phyloP scores from a whole-genome alignment of 2,797 vertebrate species.

The Hyperoplus lanceolatus region DNA sequence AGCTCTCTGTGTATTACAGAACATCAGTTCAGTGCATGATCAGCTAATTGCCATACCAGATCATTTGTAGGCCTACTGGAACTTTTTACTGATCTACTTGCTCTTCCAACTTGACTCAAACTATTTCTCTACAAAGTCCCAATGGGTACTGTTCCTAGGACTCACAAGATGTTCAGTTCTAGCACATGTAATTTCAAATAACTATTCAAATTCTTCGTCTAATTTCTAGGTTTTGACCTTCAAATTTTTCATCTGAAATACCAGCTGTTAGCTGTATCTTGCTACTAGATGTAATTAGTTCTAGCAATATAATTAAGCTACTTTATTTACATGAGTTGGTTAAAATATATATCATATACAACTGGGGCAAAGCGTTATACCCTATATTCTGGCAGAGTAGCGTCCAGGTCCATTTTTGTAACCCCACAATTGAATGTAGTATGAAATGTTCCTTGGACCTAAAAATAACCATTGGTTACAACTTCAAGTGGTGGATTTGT shows the following conservation, averaged over 20 bases:
- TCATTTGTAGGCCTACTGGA: neutral
- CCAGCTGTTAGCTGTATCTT: neutral
- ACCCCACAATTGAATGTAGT: neutral
- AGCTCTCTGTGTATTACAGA: slow-evolving; percentile 25
- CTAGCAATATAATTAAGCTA: neutral
- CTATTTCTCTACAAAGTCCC: neutral
- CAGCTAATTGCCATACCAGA: neutral
- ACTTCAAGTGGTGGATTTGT: no score
- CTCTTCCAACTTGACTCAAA: no score
- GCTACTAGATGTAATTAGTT: neutral
- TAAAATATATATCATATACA: neutral
- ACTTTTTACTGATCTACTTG: neutral
- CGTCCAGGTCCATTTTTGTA: neutral
- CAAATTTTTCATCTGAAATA: neutral
- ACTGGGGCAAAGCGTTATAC: neutral
- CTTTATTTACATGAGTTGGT: neutral
- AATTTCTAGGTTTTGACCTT: neutral
- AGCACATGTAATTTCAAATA: neutral
- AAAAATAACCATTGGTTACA: neutral
- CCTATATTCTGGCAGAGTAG: neutral
- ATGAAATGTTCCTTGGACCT: neutral
- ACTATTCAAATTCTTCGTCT: neutral
- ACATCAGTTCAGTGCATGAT: slow-evolving; percentile 10
- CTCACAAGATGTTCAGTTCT: neutral
- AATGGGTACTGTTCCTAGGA: neutral